Evolutionary conservation across 2,888 invertebrate genomes (phyloP), one percentile per base, ranked within the genome.

Genomic region (Calliphora vomitoria): DNA sequence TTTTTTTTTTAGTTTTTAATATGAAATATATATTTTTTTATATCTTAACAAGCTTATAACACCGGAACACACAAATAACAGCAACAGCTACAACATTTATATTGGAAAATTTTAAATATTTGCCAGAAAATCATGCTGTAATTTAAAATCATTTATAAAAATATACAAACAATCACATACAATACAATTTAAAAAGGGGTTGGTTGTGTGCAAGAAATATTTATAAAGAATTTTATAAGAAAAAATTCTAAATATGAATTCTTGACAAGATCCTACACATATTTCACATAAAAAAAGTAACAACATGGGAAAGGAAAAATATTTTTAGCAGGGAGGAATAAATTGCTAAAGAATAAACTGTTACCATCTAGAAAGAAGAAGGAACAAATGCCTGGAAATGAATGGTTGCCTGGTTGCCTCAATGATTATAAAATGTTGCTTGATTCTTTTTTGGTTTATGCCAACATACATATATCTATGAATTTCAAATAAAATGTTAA

Each of bases 401-500:
- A 76, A 18, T 71, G 60, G 60, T 53, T 69, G 69, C 8, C 13
- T 62, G 25, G 62, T 60, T 68, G 68, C 35, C 8, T 74, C 18
- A 18, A 35, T 38, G 20, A 38, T 4, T 25, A 60, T n/a, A 53
- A 64, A 38, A 58, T 58, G 20, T 20, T 58, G 58, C 10, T 11
- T 25, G 25, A 38, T 68, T 62, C 31, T 72, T 13, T n/a, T 6
- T 50, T 60, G 58, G 60, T 87, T 85, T 87, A 82, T 87, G 74
- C 85, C 87, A 87, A 79, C 82, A 79, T 74, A n/a, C n/a, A n/a
- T n/a, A n/a, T n/a, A 85, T 87, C 87, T 87, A 85, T 87, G 87
- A 85, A 87, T 85, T 85, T 87, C 74, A 87, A 85, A 85, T 87
- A 79, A 85, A 79, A 85, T 87, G 78, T 82, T 85, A 85, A 85